A percentile compares a stretch with the other conserved stretches of the same genome.
phyloP scores from a whole-genome alignment of 2,113 vertebrate species.

The Psittacula cyanocephala region DNA sequence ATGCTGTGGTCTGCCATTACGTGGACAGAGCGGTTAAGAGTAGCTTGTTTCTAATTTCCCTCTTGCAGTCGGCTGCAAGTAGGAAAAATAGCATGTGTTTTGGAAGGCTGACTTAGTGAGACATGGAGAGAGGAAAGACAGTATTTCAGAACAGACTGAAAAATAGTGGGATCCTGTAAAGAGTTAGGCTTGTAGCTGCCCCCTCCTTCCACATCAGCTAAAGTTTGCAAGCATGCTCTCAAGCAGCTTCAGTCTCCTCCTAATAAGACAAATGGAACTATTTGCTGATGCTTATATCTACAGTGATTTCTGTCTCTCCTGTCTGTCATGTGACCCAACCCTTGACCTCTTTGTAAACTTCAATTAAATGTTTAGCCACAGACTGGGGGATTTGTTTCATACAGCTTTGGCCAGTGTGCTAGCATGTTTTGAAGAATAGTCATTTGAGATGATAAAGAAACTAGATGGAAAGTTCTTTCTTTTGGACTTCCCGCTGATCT shows the following conservation, averaged over 20 bases:
- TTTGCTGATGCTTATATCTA: not conserved
- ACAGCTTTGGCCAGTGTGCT: not conserved
- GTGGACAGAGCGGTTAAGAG: not conserved
- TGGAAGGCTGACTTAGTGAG: not conserved
- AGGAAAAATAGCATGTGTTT: not conserved
- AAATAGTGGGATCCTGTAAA: not conserved
- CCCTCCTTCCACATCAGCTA: not conserved
- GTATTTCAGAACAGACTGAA: not conserved
- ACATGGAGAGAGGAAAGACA: accelerated
- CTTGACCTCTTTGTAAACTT: constrained; percentile 33
- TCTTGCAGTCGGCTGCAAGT: not conserved
- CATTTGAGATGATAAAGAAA: not conserved
- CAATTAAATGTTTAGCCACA: not conserved
- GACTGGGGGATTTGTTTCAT: not conserved
- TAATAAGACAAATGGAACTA: constrained; percentile 23
- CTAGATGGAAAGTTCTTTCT: not conserved
- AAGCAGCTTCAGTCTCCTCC: constrained; percentile 10
- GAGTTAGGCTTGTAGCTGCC: not conserved
- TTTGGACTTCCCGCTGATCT: not conserved
- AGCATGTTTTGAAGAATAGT: not conserved
- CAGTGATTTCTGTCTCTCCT: not conserved
- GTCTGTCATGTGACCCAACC: not conserved
- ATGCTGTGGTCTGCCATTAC: not conserved
- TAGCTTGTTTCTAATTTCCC: not conserved
- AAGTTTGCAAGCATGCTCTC: not conserved